Conservation (phyloP, 1,140 invertebrate species). For the Drosophila lowei region DNA sequence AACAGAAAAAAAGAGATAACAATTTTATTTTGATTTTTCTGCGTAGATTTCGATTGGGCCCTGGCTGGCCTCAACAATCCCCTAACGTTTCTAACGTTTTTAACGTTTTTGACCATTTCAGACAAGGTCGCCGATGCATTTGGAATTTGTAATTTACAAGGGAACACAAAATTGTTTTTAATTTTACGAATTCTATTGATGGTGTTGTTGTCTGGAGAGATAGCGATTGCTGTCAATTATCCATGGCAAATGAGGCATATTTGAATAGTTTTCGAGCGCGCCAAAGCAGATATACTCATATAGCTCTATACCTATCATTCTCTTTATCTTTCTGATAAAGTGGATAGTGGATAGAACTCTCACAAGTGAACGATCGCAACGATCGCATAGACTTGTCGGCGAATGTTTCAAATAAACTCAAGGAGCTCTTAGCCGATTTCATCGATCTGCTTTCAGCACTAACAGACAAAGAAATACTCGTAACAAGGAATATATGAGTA, state of each 20-base stretch:
- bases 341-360: no score
- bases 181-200: conserved; percentile 36
- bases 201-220: conserved; percentile 11
- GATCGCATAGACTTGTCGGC: no score
- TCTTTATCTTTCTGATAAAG: no score
- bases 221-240: conserved; percentile 32
- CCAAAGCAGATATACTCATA: conserved; percentile 21
- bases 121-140: conserved; percentile 42
- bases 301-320: neutral
- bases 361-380: no score
- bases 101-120: conserved; percentile 33
- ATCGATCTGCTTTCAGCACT: no score
- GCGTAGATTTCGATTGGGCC: conserved; percentile 18
- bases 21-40: conserved; percentile 25
- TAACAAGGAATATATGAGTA: no score
- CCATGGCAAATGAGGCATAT: conserved; percentile 10
- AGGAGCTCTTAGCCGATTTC: no score
- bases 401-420: no score
- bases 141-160: conserved; percentile 35
- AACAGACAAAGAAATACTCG: no score
- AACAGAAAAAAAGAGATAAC: conserved; percentile 3
- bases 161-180: conserved; percentile 16
- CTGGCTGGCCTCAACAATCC: neutral
- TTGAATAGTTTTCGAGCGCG: conserved; percentile 38
- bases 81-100: conserved; percentile 29